These are phyloP conservation scores for Ornithorhynchus anatinus DNA, from an alignment of 2,113 vertebrate species.

Conservation along the genomic window DNA sequence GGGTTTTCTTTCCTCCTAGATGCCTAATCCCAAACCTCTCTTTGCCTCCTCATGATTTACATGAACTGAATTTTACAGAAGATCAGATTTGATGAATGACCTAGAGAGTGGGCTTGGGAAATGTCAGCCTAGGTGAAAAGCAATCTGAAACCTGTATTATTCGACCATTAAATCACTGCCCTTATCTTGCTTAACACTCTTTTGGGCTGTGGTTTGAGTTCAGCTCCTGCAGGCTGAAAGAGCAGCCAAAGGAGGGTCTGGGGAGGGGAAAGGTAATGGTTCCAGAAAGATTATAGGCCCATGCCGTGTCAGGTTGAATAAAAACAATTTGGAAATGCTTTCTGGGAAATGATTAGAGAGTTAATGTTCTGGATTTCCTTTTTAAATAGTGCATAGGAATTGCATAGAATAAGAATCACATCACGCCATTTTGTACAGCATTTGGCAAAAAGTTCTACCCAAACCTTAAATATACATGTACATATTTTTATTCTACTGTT, in stretches of 20 bases:
- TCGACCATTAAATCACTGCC: not conserved
- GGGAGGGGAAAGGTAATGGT: not conserved
- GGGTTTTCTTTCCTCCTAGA: not conserved
- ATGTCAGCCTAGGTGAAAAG: not conserved
- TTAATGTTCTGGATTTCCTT: too few species aligned
- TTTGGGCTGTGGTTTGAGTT: not conserved
- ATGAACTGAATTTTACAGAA: too few species aligned
- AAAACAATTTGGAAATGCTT: not conserved
- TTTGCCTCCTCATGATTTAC: not conserved
- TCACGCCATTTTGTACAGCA: too few species aligned
- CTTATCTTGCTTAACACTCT: not conserved
- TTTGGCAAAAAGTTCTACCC: too few species aligned
- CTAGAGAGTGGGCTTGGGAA: not conserved
- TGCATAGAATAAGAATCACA: too few species aligned
- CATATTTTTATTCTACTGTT: too few species aligned
- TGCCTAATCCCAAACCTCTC: not conserved
- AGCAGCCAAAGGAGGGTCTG: not conserved
- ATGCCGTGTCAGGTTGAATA: not conserved
- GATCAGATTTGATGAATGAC: too few species aligned
- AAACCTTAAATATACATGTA: too few species aligned
- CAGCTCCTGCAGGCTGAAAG: not conserved
- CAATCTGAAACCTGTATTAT: accelerated
- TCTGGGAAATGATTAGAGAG: not conserved
- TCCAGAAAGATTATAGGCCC: not conserved
- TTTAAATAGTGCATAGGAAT: too few species aligned